Conservation (phyloP, 2,113 vertebrate species). For the Charadrius vociferus region DNA sequence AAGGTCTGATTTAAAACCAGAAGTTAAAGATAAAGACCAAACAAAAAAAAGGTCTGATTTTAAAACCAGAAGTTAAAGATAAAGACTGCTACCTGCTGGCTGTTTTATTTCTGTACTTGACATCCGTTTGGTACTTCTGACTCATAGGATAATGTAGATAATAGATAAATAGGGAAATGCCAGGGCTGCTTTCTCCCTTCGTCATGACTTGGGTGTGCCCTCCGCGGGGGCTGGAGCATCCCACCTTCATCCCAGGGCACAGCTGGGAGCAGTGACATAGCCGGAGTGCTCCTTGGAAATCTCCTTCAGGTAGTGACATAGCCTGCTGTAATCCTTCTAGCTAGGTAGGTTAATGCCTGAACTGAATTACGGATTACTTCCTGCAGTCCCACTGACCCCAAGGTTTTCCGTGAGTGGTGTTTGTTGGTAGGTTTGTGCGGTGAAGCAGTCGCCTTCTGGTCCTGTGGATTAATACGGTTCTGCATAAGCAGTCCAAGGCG, state of each 20-base stretch:
- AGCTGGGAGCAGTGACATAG: background rate
- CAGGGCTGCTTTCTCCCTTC: background rate
- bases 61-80: background rate
- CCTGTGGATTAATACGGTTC: background rate
- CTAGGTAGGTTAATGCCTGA: background rate
- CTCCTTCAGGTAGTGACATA: no score
- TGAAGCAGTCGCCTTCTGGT: accelerated
- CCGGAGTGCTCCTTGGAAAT: background rate
- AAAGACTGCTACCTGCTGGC: constrained; percentile 40
- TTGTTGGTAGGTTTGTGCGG: background rate
- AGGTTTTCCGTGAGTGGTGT: background rate
- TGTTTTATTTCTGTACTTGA: background rate
- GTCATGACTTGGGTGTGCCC: background rate
- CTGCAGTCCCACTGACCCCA: background rate
- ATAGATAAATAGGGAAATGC: background rate
- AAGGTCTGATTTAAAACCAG: background rate
- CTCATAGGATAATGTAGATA: background rate
- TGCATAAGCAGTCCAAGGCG: background rate
- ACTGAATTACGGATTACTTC: accelerated
- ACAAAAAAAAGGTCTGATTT: background rate
- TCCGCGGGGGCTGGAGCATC: background rate
- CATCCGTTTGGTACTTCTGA: background rate
- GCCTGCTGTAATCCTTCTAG: accelerated
- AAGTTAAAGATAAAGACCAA: no score
- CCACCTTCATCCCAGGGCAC: accelerated